Percentiles rank a stretch among this genome's conserved stretches.
Evolutionary conservation across 1,140 invertebrate species (phyloP).

Genomic region (Aphaenogaster ashmeadi): DNA sequence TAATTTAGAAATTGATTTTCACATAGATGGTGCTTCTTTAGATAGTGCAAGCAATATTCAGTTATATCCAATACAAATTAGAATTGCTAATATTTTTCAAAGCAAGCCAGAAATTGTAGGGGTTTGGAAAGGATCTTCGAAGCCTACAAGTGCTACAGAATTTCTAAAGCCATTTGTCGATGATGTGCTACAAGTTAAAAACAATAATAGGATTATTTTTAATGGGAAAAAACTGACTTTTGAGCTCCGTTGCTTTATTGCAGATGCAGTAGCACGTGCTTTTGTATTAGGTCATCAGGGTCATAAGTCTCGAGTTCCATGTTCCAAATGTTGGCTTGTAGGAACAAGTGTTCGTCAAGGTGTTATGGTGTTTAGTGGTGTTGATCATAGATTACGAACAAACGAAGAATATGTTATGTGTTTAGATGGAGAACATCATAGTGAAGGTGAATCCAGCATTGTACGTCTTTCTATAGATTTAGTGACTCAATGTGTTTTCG

Average conservation of each 20-base stretch:
- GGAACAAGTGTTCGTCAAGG: neutral
- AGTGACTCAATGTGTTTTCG: no score
- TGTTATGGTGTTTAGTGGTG: neutral
- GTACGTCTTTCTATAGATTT: conserved; percentile 5
- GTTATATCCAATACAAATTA: conserved; percentile 10
- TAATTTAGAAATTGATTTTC: conserved; percentile 24
- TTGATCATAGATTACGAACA: conserved; percentile 14
- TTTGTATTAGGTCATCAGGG: conserved; percentile 12
- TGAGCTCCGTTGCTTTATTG: neutral
- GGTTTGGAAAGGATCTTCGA: conserved; percentile 20
- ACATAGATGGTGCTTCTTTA: conserved; percentile 15
- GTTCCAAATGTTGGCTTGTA: neutral
- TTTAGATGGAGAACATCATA: conserved; percentile 25
- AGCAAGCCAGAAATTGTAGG: conserved; percentile 16
- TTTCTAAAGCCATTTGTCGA: conserved; percentile 9
- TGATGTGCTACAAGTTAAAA: neutral
- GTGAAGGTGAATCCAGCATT: neutral
- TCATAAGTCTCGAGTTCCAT: conserved; percentile 19
- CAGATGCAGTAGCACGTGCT: conserved; percentile 4
- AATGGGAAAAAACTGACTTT: neutral
- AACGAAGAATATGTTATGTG: neutral
- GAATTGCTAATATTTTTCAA: conserved; percentile 10
- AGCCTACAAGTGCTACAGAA: conserved; percentile 5
- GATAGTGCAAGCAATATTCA: conserved; percentile 23
- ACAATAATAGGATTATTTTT: neutral